Percentiles rank a stretch among this genome's conserved stretches.
These are phyloP conservation scores for Darevskia mixta DNA, from an alignment of 2,797 vertebrate species.

Conservation along the genomic window DNA sequence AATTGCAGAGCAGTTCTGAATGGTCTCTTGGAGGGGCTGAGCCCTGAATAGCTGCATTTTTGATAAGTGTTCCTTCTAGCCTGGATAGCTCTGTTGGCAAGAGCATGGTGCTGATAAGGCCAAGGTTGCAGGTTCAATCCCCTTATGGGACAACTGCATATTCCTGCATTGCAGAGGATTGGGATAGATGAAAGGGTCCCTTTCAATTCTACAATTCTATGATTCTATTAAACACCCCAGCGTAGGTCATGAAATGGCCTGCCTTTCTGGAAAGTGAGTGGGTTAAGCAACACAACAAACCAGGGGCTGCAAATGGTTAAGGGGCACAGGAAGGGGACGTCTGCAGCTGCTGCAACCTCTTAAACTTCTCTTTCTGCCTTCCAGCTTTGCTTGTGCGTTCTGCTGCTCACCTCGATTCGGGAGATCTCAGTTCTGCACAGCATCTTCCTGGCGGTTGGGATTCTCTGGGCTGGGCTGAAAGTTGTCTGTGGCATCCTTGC, in stretches of 20 bases:
- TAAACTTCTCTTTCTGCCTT: neutral
- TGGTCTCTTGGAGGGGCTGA: too few species aligned
- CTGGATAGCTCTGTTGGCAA: neutral
- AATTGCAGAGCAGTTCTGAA: too few species aligned
- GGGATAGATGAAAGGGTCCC: too few species aligned
- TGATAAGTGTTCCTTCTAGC: too few species aligned
- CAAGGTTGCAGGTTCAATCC: too few species aligned
- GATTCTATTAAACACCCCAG: too few species aligned
- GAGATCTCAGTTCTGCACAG: conserved; percentile 71
- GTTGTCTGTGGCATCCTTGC: conserved; percentile 80
- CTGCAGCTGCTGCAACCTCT: neutral
- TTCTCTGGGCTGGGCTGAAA: conserved; percentile 85
- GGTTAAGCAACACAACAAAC: neutral
- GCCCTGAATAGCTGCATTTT: neutral
- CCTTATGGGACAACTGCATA: too few species aligned
- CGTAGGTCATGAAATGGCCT: neutral
- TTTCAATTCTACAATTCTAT: too few species aligned
- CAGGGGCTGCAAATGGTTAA: neutral
- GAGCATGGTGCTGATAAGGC: too few species aligned
- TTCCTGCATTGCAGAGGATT: too few species aligned
- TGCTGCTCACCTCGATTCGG: conserved; percentile 79
- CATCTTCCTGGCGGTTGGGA: conserved; percentile 80
- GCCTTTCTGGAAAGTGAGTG: neutral
- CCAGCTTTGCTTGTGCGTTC: conserved; percentile 86
- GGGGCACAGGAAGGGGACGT: too few species aligned